These are phyloP conservation scores for Mormyrus proboscirostris DNA, from an alignment of 2,797 vertebrate species.

Conservation along the genomic window DNA sequence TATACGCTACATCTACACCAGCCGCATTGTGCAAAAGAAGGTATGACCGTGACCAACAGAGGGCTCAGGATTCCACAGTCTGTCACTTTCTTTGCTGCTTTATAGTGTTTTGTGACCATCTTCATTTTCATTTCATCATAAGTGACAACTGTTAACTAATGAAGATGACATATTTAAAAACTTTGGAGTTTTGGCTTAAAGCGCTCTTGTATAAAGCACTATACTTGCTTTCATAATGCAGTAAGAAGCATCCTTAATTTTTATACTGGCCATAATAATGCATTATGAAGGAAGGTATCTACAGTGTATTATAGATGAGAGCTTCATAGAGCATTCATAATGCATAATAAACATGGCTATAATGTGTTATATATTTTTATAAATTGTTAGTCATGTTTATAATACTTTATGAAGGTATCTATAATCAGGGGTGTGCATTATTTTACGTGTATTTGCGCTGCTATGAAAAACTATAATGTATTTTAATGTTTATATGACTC, in stretches of 20 bases:
- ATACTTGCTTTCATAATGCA: background rate
- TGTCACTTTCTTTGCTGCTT: background rate
- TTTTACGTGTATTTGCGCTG: too few relatives aligned
- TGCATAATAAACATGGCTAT: background rate
- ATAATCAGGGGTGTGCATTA: too few relatives aligned
- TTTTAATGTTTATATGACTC: too few relatives aligned
- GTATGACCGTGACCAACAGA: slow-evolving; percentile 30
- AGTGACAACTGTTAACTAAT: background rate
- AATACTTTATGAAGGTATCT: too few relatives aligned
- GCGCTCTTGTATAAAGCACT: background rate
- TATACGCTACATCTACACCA: slow-evolving; percentile 48
- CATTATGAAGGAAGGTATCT: background rate
- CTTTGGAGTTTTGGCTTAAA: background rate
- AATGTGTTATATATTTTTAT: background rate
- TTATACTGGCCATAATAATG: background rate
- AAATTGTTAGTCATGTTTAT: too few relatives aligned
- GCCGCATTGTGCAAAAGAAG: slow-evolving; percentile 48
- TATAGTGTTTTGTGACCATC: background rate
- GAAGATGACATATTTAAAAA: background rate
- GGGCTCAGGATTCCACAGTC: background rate
- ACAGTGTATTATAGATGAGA: too few relatives aligned
- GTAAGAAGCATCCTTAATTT: background rate
- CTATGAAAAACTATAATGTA: too few relatives aligned
- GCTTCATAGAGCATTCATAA: background rate
- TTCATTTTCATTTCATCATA: background rate